These are phyloP conservation scores for Miichthys miiuy DNA, from an alignment of 2,797 vertebrate genomes.

Conservation along the genomic window DNA sequence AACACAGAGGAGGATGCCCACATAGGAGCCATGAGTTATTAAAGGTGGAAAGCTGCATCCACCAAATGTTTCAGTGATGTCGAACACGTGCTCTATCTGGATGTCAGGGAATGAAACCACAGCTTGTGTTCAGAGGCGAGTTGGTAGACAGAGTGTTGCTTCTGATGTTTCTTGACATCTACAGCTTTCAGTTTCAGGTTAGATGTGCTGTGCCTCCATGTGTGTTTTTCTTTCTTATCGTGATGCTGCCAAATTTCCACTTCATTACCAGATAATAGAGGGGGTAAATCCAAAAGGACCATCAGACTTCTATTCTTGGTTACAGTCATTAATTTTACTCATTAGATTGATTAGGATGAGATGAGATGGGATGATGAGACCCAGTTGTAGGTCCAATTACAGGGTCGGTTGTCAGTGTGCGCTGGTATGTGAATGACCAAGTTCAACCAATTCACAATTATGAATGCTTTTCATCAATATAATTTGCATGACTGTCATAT, in stretches of 20 bases:
- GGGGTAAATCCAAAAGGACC: not conserved
- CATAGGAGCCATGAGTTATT: slow-evolving; percentile 27
- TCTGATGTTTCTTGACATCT: slow-evolving; percentile 20
- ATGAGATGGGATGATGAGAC: slow-evolving; percentile 19
- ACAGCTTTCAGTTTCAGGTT: slow-evolving; percentile 2
- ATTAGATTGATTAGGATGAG: not conserved
- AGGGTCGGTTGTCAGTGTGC: not conserved
- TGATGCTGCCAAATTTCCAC: not conserved
- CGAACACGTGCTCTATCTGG: slow-evolving; percentile 13
- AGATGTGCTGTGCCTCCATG: not conserved
- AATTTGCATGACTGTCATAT: not conserved
- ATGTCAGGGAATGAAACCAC: slow-evolving; percentile 17
- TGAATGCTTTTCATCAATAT: not conserved
- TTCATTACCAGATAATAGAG: not conserved
- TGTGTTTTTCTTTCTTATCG: slow-evolving; percentile 1
- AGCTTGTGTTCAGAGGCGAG: slow-evolving; percentile 6
- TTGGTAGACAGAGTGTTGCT: slow-evolving; percentile 1
- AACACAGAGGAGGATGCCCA: slow-evolving; percentile 3
- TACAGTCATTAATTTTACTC: not conserved
- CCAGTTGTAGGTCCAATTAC: not conserved
- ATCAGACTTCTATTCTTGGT: not conserved
- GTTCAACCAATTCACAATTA: not conserved
- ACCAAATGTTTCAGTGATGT: slow-evolving; percentile 38
- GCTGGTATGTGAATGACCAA: not conserved
- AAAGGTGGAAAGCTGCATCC: slow-evolving; percentile 12